Conservation (phyloP, 2,888 invertebrate species). For the Melangyna quadrimaculata region DNA sequence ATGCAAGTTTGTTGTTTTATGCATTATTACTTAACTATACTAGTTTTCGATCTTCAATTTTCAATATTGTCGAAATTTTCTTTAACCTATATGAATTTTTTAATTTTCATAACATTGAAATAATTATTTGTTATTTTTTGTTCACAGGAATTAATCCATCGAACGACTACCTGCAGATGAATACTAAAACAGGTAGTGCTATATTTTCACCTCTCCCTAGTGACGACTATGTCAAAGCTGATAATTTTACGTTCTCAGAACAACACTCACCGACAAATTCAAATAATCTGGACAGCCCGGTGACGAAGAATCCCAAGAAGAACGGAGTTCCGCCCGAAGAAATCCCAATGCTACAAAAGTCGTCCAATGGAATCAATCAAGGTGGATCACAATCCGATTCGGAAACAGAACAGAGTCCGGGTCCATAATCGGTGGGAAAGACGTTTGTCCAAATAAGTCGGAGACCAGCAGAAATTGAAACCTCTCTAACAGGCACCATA, state of each 20-base stretch:
- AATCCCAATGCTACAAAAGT: constrained; percentile 79
- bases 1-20: background rate
- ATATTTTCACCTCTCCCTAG: constrained; percentile 80
- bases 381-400: constrained; percentile 74
- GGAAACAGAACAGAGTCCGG: constrained; percentile 77
- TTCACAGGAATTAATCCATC: constrained; percentile 75
- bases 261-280: constrained; percentile 79
- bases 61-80: background rate
- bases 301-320: constrained; percentile 76
- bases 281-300: constrained; percentile 79
- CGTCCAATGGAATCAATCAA: constrained; percentile 46
- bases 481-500: constrained; percentile 74
- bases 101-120: background rate
- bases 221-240: constrained; percentile 74
- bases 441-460: constrained; percentile 75
- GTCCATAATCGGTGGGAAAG: constrained; percentile 70
- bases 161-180: constrained; percentile 80
- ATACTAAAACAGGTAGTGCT: constrained; percentile 77
- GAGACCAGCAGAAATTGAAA: constrained; percentile 77
- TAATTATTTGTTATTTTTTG: background rate
- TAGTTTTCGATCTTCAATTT: too few relatives aligned
- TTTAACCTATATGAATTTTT: background rate
- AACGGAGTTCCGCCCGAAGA: constrained; percentile 79
- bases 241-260: constrained; percentile 77
- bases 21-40: too few relatives aligned